phyloP scores from a whole-genome alignment of 1,140 invertebrate species.

The Drosophila watanabei region DNA sequence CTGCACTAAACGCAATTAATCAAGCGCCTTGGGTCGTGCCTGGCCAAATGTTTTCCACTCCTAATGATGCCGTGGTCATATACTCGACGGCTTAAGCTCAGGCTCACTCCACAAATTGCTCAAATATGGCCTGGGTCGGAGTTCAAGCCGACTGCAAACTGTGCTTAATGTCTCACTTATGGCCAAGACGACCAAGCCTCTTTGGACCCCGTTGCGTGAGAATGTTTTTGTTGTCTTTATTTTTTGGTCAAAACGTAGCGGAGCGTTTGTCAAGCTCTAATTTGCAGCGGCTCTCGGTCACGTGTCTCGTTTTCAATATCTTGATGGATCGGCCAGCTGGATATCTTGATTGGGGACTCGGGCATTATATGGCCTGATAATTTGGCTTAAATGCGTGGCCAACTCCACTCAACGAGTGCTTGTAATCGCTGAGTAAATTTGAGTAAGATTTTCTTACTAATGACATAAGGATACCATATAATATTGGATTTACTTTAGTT shows the following conservation, averaged over 20 bases:
- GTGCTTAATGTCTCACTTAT: conserved; percentile 81
- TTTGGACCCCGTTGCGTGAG: conserved; percentile 34
- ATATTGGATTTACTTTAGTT: background rate
- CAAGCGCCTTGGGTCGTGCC: conserved; percentile 74
- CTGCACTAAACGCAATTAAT: conserved; percentile 78
- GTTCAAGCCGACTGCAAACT: conserved; percentile 70
- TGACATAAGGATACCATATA: conserved; percentile 21
- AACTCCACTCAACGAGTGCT: conserved; percentile 31
- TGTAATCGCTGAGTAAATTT: conserved; percentile 30
- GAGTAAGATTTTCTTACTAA: conserved; percentile 7
- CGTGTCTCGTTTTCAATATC: conserved; percentile 42
- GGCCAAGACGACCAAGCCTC: conserved; percentile 69
- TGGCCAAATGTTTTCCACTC: conserved; percentile 80
- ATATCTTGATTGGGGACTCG: conserved; percentile 34
- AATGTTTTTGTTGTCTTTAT: conserved; percentile 22
- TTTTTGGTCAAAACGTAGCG: conserved; percentile 1
- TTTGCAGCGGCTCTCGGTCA: conserved; percentile 41
- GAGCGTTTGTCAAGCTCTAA: conserved; percentile 51
- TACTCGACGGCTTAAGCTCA: conserved; percentile 16
- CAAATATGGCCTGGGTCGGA: conserved; percentile 77
- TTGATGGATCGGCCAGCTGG: conserved; percentile 50
- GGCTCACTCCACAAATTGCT: conserved; percentile 46
- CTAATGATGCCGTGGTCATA: conserved; percentile 73
- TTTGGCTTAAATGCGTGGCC: conserved; percentile 75
- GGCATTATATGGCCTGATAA: conserved; percentile 63